Base-by-base conservation (phyloP, 92 coral and sea anemone genomes). In the Phenganax stokvisi region DNA sequence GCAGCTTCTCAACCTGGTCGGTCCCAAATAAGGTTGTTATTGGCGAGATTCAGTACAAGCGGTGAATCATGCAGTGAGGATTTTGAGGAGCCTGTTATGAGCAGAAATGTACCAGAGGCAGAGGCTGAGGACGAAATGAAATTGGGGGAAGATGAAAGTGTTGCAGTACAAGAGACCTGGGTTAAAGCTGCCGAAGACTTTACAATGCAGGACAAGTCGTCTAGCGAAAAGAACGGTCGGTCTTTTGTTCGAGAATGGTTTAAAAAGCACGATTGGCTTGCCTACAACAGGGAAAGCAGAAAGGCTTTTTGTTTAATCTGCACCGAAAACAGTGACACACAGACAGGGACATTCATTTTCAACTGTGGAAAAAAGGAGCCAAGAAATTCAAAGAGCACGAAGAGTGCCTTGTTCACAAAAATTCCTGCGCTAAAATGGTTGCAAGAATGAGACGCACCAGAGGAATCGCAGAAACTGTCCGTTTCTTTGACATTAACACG, bases 321-420 rank as follows among this genome's bases (percentile, higher is more conserved):
- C 55, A 27, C 80, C 13, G 51, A 37, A 28, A 59, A 76, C 80
- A 57, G 20, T 76, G 80, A 76, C 80, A 57, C 55, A 29, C 67
- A 57, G 80, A 76, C 54, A 25, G 63, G 79, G 31, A 55, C 64
- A 27, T 76, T 76, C 55, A 51, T 27, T 30, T 66, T 30, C 80
- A 76, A 57, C 2, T 57, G 37, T 76, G 68, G 55, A 58, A 76
- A 76, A 75, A 76, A 76, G 80, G 67, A 3, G 5, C 67, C 17
- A 54, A 76, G 28, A 76, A 76, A 76, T 76, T 76, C 12, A 57
- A 27, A 6, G 80, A 76, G 80, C 67, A 76, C 54, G 67, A 76
- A 76, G 80, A 29, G 12, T 56, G 80, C 80, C 11, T 27, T 57
- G 67, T 51, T 51, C 82, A 78, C 55, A 78, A 62, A 78, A 17